Evolutionary conservation across 2,113 vertebrate genomes (phyloP).

Genomic region (Strigops habroptila): DNA sequence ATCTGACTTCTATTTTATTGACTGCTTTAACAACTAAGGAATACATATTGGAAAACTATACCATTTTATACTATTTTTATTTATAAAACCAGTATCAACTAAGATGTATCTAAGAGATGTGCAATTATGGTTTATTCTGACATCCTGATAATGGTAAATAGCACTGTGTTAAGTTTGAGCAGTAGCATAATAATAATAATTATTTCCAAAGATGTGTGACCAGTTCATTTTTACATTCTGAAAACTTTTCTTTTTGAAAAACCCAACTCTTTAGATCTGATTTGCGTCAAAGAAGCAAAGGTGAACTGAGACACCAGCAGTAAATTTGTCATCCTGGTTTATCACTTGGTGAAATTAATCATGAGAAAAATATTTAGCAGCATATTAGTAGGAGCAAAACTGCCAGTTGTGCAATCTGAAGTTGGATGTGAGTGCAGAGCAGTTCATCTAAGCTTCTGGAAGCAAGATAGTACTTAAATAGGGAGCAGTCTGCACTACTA

Average conservation of each 20-base stretch:
- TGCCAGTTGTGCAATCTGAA: slow-evolving; percentile 27
- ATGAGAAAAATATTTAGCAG: slow-evolving; percentile 54
- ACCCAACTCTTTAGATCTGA: neutral
- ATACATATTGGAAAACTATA: neutral
- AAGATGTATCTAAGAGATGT: neutral
- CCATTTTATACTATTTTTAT: neutral
- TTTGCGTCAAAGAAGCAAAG: neutral
- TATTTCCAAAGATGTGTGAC: neutral
- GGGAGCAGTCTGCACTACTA: neutral
- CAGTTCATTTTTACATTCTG: neutral
- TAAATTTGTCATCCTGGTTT: slow-evolving; percentile 23
- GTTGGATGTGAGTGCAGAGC: slow-evolving; percentile 11
- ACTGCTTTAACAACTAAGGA: neutral
- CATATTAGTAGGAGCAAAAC: slow-evolving; percentile 47
- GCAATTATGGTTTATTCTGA: neutral
- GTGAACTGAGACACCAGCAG: neutral
- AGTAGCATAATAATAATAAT: neutral
- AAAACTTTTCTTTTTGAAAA: neutral
- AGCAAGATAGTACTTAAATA: neutral
- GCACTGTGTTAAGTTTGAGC: neutral
- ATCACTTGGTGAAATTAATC: slow-evolving; percentile 46
- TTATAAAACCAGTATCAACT: neutral
- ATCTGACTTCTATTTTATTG: neutral
- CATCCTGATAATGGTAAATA: neutral
- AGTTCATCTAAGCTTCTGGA: slow-evolving; percentile 20